These are phyloP conservation scores for Holocentrus rufus DNA, from an alignment of 2,797 vertebrate genomes.

Conservation along the genomic window DNA sequence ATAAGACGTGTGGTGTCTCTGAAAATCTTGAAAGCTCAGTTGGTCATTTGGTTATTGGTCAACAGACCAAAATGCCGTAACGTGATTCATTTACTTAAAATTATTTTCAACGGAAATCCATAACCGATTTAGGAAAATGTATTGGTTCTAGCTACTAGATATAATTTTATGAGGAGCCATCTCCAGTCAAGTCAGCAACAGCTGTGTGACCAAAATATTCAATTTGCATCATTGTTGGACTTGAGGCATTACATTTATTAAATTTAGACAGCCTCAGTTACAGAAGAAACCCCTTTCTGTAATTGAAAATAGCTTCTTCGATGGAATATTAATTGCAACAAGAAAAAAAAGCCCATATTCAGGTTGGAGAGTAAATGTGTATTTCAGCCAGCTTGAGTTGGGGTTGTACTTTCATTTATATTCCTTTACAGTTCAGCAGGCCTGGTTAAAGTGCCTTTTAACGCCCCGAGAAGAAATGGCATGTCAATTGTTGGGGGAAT, in stretches of 20 bases:
- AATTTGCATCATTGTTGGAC: conserved; percentile 48
- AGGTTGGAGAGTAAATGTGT: conserved; percentile 21
- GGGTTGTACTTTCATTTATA: conserved; percentile 61
- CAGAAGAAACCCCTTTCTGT: conserved; percentile 55
- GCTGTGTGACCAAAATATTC: conserved; percentile 56
- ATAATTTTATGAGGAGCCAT: conserved; percentile 20
- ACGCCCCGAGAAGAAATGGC: conserved; percentile 41
- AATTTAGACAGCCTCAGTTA: conserved; percentile 53
- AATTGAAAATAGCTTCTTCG: conserved; percentile 66
- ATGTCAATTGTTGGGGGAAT: conserved; percentile 54
- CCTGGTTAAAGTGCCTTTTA: conserved; percentile 58
- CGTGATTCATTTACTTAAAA: conserved; percentile 3
- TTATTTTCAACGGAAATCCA: conserved; percentile 10
- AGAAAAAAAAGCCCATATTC: conserved; percentile 1
- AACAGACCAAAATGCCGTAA: conserved; percentile 6
- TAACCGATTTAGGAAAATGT: conserved; percentile 11
- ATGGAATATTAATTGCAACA: conserved; percentile 65
- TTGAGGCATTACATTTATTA: conserved; percentile 62
- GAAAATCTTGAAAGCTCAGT: background rate
- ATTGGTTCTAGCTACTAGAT: conserved; percentile 12
- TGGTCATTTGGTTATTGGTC: conserved; percentile 26
- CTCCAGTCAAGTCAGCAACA: conserved; percentile 2
- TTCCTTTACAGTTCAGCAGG: conserved; percentile 68
- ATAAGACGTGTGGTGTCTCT: conserved; percentile 1
- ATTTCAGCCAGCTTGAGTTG: conserved; percentile 19